phyloP scores from a whole-genome alignment of 1,140 invertebrate species.

The Argopecten irradians region DNA sequence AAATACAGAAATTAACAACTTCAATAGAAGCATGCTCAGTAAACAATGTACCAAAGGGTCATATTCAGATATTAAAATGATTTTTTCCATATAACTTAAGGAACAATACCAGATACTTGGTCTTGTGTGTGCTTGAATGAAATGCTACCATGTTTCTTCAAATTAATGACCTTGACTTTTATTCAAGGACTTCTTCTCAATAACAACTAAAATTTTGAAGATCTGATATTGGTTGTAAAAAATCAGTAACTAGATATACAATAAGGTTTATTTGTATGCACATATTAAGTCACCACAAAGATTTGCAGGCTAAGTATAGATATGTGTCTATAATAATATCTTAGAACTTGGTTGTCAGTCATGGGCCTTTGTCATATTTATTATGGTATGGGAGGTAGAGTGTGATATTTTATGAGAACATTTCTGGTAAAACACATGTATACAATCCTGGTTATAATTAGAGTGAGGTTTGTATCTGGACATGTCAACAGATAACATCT shows the following conservation, averaged over 20 bases:
- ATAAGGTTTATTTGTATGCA: too few relatives aligned
- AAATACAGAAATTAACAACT: too few relatives aligned
- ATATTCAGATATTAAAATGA: neutral
- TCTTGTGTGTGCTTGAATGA: neutral
- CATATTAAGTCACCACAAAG: too few relatives aligned
- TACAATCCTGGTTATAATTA: neutral
- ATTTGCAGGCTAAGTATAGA: too few relatives aligned
- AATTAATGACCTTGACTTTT: neutral
- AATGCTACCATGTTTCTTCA: neutral
- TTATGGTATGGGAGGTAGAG: neutral
- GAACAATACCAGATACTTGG: too few relatives aligned
- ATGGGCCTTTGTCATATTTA: neutral
- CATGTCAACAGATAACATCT: slow-evolving; percentile 15
- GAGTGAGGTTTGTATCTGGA: neutral
- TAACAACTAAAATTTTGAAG: too few relatives aligned
- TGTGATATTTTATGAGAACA: neutral
- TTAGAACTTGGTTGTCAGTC: too few relatives aligned
- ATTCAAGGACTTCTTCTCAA: neutral
- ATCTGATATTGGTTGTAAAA: too few relatives aligned
- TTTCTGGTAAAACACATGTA: neutral
- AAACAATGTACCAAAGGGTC: too few relatives aligned
- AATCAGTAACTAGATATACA: too few relatives aligned
- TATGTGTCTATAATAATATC: too few relatives aligned
- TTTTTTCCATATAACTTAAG: neutral
- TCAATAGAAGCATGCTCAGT: too few relatives aligned